Evolutionary conservation across 1,140 invertebrate species (phyloP), one percentile per base, ranked within the genome.

Genomic region (Vollenhovia emeryi): DNA sequence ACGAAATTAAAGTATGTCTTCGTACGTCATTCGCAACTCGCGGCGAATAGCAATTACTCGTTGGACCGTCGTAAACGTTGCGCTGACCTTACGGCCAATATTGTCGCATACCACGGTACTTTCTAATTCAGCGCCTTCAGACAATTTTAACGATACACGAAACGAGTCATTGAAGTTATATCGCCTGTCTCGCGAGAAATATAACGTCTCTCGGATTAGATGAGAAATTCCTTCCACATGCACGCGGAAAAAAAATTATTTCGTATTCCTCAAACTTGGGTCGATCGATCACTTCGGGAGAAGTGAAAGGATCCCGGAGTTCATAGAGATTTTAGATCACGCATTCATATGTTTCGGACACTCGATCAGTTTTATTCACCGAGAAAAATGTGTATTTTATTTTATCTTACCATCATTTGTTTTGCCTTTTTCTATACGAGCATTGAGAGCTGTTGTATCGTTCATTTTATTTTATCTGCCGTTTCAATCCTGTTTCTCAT

Each of bases 21-120:
- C 59, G 60, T 74, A 69, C 88, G 84, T 69, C 74, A 76, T 85
- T 83, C 64, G 76, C n/a, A 68, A 33, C 55, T 21, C 33, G 52
- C 27, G 13, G 48, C 52, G 83, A 90, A 86, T 87, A 84, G 24
- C 57, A 78, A 89, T 92, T 55, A 64, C 48, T 27, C 13, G 57
- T 30, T 60, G 27, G 8, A 36, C 15, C 27, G 11, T 40, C n/a
- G 30, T 57, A 48, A 55, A 50, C 24, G 36, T 43, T 36, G 43
- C 24, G 13, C 33, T 48, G 55, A 45, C 40, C 15, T 71, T 74
- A 60, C 50, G 27, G 62, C 18, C 85, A 73, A 78, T 48, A 75
- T 71, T 82, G 76, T 86, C 82, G 69, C 87, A 55, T 74, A 71
- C 45, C 59, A 27, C 43, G 27, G 30, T 86, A 68, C 85, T 86